Percentiles rank a stretch among this genome's conserved stretches.
These are phyloP conservation scores for Coilia nasus DNA, from an alignment of 2,797 vertebrate species.

Conservation along the genomic window DNA sequence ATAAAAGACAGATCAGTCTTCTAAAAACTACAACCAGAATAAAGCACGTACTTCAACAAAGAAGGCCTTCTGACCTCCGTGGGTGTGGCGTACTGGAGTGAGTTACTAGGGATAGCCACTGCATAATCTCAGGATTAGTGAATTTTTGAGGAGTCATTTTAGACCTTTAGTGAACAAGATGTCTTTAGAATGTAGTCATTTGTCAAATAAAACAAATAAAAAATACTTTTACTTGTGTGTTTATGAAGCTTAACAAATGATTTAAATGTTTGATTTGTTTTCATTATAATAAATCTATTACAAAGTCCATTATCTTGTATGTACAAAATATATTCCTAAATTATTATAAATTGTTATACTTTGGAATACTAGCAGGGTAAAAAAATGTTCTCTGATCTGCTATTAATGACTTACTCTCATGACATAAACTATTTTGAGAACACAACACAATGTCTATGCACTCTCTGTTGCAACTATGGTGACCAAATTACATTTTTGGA, in stretches of 20 bases:
- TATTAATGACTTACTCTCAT: background rate
- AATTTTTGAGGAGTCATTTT: background rate
- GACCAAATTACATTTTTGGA: background rate
- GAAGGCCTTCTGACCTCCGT: background rate
- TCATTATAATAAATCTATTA: background rate
- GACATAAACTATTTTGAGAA: background rate
- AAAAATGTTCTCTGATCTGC: too few species aligned
- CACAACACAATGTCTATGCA: background rate
- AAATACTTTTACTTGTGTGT: background rate
- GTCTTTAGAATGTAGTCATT: background rate
- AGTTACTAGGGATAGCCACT: background rate
- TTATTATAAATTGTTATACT: background rate
- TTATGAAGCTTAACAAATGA: background rate
- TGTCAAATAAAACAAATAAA: background rate
- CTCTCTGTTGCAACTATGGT: background rate
- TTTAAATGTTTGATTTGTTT: background rate
- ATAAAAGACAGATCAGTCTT: background rate
- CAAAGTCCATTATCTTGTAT: too few species aligned
- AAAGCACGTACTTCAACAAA: background rate
- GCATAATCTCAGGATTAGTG: conserved; percentile 8
- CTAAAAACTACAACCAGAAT: background rate
- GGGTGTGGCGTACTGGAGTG: background rate
- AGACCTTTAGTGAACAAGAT: background rate
- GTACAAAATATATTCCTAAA: background rate
- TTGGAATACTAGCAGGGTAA: too few species aligned